Evolutionary conservation across 2,888 invertebrate species (phyloP), one percentile per base, ranked within the genome.

Genomic region (Agonopterix arenella): DNA sequence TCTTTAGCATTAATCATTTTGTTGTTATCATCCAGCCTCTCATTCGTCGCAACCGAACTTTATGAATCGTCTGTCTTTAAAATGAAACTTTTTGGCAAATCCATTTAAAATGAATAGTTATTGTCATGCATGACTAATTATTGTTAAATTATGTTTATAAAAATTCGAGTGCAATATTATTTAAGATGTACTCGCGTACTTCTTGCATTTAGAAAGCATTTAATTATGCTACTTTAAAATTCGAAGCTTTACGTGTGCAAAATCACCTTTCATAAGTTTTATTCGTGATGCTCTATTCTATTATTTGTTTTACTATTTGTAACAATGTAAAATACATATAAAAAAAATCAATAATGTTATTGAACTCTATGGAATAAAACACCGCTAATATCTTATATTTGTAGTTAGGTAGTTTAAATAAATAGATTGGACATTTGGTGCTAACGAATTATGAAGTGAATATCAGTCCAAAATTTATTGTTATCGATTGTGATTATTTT

Each of bases 351-450:
- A 28, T 28, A 28, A 28, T 7, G 28, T 28, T 28, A 28, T 28
- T 28, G 28, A 28, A 28, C 28, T 28, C 28, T 28, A 7, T 28
- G 28, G 28, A 28, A 28, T 28, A 28, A 28, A 28, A 28, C 28
- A 28, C 28, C 28, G 28, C 28, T 28, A 28, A 28, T 40, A 40
- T 40, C n/a, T 4, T 40, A 40, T 40, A 40, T 40, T 10, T 40
- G 65, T 77, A 79, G 65, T 59, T 76, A 77, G 72, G 68, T 79
- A 81, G 75, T 70, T 70, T 70, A 65, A 69, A 70, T 71, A 71
- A 76, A 79, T 79, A 78, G 73, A 73, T 77, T 76, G 73, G 78
- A 83, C 76, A 78, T 80, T 84, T 84, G 86, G 86, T 86, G 85
- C 85, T 86, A 85, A 73, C 61, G 51, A 76, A 71, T 72, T 68